Conservation (phyloP, 2,888 invertebrate genomes). For the Sinhomidia bicolor region DNA sequence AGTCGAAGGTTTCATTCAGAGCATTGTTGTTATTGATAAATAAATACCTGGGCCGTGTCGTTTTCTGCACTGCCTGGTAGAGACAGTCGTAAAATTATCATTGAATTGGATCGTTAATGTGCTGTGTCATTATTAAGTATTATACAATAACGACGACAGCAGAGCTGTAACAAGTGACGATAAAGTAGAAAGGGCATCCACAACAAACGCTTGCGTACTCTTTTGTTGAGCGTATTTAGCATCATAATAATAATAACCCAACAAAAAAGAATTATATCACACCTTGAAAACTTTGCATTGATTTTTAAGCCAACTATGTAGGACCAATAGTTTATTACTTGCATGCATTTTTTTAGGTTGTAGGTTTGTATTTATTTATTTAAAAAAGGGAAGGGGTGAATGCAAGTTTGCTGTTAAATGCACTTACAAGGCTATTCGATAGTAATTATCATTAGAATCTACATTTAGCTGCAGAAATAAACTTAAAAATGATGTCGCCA, state of each 20-base stretch:
- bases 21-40: too few relatives aligned
- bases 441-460: constrained; percentile 14
- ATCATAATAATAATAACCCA: too few relatives aligned
- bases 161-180: not conserved
- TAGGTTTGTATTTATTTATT: too few relatives aligned
- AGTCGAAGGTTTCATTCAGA: too few relatives aligned
- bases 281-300: constrained; percentile 49
- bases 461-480: too few relatives aligned
- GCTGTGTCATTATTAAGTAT: not conserved
- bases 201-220: too few relatives aligned
- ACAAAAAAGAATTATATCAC: not conserved
- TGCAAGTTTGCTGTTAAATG: not conserved
- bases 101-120: not conserved
- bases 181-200: not conserved
- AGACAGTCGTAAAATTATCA: not conserved
- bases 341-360: not conserved
- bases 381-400: constrained; percentile 39
- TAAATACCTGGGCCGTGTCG: too few relatives aligned
- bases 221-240: too few relatives aligned
- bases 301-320: constrained; percentile 35
- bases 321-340: not conserved
- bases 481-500: too few relatives aligned
- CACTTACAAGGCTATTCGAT: constrained; percentile 29
- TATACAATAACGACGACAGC: not conserved
- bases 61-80: too few relatives aligned